phyloP scores from a whole-genome alignment of 2,113 vertebrate genomes.

The Naja naja region DNA sequence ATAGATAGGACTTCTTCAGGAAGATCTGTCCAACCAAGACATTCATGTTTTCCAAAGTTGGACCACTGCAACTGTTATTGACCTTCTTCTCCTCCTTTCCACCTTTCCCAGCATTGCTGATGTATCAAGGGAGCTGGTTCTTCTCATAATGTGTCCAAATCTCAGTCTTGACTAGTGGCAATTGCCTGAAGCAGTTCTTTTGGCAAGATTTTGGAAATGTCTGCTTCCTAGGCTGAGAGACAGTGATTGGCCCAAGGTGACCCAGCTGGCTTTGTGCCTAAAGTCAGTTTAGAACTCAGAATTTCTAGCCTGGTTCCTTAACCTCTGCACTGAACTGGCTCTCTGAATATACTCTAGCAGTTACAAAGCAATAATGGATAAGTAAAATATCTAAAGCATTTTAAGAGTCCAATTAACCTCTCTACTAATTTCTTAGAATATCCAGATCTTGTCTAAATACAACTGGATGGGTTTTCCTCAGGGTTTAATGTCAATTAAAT shows the following conservation, averaged over 20 bases:
- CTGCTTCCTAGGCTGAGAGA: neutral
- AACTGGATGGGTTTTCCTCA: too few species aligned
- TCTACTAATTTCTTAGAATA: too few species aligned
- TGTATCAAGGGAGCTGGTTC: neutral
- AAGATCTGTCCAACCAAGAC: neutral
- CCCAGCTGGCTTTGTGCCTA: neutral
- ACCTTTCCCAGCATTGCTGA: neutral
- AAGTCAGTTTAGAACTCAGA: neutral
- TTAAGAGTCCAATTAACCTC: too few species aligned
- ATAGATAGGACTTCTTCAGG: neutral
- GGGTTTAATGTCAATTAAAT: neutral
- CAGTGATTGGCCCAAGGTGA: neutral
- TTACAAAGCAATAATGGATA: too few species aligned
- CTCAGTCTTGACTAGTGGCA: neutral
- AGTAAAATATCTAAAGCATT: too few species aligned
- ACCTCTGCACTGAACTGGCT: neutral
- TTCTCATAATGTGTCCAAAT: neutral
- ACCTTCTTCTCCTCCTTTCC: neutral
- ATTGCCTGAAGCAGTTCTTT: neutral
- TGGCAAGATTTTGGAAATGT: neutral
- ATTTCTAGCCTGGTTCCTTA: neutral
- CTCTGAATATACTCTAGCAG: too few species aligned
- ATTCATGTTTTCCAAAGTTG: neutral
- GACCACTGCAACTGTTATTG: neutral
- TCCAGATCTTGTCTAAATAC: too few species aligned